Evolutionary conservation across 2,888 invertebrate genomes (phyloP).

Genomic region (Leucozona laternaria): DNA sequence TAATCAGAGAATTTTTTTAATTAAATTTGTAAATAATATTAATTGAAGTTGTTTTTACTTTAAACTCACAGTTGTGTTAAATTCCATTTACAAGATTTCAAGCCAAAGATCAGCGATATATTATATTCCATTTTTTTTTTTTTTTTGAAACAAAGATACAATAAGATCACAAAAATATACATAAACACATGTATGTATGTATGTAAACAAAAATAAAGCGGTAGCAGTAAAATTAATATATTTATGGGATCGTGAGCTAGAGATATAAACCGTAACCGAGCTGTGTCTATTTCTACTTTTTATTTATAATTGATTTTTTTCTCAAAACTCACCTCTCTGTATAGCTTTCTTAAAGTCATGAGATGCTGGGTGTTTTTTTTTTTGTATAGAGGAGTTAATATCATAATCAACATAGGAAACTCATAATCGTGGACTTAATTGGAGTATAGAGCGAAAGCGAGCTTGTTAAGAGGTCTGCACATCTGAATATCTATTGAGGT

Average conservation of each 20-base stretch:
- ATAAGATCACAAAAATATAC: neutral
- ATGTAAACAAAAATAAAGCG: neutral
- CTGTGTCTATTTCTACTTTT: conserved; percentile 47
- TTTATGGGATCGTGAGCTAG: conserved; percentile 44
- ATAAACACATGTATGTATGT: neutral
- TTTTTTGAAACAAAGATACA: conserved; percentile 11
- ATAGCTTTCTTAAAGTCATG: conserved; percentile 4
- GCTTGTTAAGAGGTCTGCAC: conserved; percentile 16
- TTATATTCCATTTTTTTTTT: conserved; percentile 8
- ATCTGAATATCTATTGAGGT: conserved; percentile 10
- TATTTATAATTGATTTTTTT: conserved; percentile 60
- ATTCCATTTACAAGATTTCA: conserved; percentile 3
- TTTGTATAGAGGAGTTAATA: conserved; percentile 9
- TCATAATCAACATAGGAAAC: conserved; percentile 45
- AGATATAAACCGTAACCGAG: conserved; percentile 15
- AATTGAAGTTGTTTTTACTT: conserved; percentile 43
- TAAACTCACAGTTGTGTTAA: neutral
- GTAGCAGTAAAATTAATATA: conserved; percentile 44
- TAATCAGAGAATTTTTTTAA: conserved; percentile 64
- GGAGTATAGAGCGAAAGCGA: conserved; percentile 58
- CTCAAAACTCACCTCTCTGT: neutral
- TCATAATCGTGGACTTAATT: conserved; percentile 33
- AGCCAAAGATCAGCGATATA: conserved; percentile 49
- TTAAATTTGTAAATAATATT: conserved; percentile 59
- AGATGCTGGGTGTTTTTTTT: neutral